Base-by-base conservation (phyloP, 1,140 invertebrate species). In the Dinothrombium tinctorium region DNA sequence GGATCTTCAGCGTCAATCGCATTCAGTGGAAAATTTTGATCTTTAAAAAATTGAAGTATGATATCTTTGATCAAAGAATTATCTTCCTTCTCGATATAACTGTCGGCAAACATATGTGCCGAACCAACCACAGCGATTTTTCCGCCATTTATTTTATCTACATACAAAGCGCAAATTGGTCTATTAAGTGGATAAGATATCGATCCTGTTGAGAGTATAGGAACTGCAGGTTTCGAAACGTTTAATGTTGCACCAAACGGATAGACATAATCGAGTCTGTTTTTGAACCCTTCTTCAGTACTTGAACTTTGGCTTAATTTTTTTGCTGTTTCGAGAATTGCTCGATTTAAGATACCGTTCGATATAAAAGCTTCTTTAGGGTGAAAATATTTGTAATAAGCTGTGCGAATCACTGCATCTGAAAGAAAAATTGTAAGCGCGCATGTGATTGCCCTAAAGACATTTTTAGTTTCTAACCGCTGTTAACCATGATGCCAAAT, bases 331-430 rank as follows among this genome's bases (percentile, higher is more conserved):
- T 37, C 4, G 14, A 46, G n/a, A 12, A 52, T 39, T 3, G 67
- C 70, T 49, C 77, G 67, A 55, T 84, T 86, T 12, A 83, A 61
- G 29, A 89, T 68, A 14, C 81, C 82, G 61, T 81, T 79, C 2
- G 70, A 55, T 20, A 99, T 70, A 33, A 83, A 69, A 53, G 83
- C 89, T 62, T 98, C 92, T 59, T 98, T 99, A 7, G 92, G 92
- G 59, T 98, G 86, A 54, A 90, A 86, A 57, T 89, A 95, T 63
- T 94, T 94, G 63, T 84, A 84, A 53, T 90, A 96, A 51, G 86
- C 79, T 15, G 87, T 86, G 39, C 39, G 26, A 31, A 33, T 31
- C 11, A 33, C 39, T 14, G 26, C 19, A 32, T 33, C 39, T 40
- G 14, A 8, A 29, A n/a, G 23, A 31, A 20, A 14, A 21, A 29